Evolutionary conservation across 2,797 vertebrate genomes (phyloP).

Genomic region (Dermochelys coriacea): DNA sequence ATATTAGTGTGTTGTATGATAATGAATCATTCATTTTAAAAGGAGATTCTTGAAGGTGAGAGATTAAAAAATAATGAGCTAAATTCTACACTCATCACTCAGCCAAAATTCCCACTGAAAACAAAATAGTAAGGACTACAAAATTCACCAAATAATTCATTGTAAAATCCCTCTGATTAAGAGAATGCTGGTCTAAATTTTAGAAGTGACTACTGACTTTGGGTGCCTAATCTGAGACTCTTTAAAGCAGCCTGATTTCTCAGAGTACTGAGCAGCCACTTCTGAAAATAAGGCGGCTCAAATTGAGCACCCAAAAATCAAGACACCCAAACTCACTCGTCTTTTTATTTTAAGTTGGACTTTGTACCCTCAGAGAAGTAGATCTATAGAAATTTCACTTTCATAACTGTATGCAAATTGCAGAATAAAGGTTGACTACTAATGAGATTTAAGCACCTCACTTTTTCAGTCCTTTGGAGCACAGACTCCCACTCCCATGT

Average conservation of each 20-base stretch:
- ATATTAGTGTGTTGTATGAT: fast-evolving
- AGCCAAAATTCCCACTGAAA: background rate
- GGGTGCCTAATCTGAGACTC: too few species aligned
- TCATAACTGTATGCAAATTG: background rate
- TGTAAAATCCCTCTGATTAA: background rate
- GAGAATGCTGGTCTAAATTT: background rate
- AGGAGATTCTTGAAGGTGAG: background rate
- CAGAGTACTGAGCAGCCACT: background rate
- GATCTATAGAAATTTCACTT: background rate
- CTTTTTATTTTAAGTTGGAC: background rate
- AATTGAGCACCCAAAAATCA: background rate
- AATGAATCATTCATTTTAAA: background rate
- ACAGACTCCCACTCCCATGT: background rate
- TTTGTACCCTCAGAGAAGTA: background rate
- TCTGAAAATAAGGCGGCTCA: background rate
- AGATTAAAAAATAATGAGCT: background rate
- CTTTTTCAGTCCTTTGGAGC: background rate
- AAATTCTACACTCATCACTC: background rate
- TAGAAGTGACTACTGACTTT: background rate
- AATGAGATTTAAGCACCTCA: background rate
- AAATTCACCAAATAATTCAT: background rate
- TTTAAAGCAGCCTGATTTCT: too few species aligned
- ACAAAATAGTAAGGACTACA: background rate
- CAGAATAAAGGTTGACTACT: background rate
- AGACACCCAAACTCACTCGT: background rate